These are phyloP conservation scores for Euzophera pinguis DNA, from an alignment of 2,888 invertebrate genomes.

Conservation along the genomic window DNA sequence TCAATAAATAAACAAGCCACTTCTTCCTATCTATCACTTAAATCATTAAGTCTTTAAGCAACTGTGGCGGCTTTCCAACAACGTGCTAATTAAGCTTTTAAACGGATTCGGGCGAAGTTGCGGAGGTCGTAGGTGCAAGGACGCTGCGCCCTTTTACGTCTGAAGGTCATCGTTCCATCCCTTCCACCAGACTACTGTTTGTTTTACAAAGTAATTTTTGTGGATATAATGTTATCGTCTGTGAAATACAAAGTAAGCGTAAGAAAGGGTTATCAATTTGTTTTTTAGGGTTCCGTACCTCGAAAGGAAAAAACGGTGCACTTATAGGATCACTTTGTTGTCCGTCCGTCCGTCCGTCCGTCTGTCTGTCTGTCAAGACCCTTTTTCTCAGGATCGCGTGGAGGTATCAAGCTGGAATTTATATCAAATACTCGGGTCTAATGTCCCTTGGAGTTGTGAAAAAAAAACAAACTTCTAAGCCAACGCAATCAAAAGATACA, in stretches of 20 bases:
- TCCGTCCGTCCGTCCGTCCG: no score
- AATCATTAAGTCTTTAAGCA: background rate
- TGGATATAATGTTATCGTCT: background rate
- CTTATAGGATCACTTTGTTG: no score
- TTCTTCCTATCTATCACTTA: background rate
- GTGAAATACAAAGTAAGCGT: background rate
- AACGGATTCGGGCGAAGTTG: conserved; percentile 17
- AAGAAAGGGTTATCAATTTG: background rate
- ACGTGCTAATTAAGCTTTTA: conserved; percentile 10
- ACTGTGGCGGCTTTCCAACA: background rate
- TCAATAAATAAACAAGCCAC: no score
- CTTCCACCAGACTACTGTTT: conserved; percentile 6
- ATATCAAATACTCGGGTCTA: no score
- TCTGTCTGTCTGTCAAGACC: no score
- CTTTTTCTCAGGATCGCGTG: no score
- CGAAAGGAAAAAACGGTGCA: no score
- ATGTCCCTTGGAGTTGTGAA: no score
- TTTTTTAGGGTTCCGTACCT: background rate
- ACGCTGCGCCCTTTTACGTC: conserved; percentile 20
- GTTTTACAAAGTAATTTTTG: conserved; percentile 9
- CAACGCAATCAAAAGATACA: no score
- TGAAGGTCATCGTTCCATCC: conserved; percentile 18
- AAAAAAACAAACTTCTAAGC: no score
- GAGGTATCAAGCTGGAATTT: no score
- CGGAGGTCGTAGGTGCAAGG: conserved; percentile 21